Evolutionary conservation across 30 jellyfish, hydroid and myxozoan species (phyloP).

Genomic region (Turritopsis dohrnii): DNA sequence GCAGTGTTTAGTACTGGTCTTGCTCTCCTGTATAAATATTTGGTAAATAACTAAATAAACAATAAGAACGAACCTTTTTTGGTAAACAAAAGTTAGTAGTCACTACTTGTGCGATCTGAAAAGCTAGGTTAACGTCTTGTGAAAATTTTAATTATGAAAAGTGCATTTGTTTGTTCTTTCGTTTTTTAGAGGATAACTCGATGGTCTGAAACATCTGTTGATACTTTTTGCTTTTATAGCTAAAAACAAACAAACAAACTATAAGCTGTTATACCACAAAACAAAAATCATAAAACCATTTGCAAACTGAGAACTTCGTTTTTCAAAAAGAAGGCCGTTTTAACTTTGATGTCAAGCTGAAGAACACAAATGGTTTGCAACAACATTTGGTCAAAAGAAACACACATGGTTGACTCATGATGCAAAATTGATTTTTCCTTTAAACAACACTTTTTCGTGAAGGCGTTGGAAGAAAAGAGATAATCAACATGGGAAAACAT

Average conservation of each 20-base stretch:
- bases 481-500: slow-evolving; percentile 55
- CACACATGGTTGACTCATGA: background rate
- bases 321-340: background rate
- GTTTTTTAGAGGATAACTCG: too few species aligned
- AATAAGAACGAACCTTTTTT: too few species aligned
- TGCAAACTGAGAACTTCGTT: background rate
- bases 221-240: background rate
- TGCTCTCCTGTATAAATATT: too few species aligned
- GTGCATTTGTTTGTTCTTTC: too few species aligned
- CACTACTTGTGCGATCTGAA: too few species aligned
- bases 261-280: background rate
- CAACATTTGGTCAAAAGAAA: background rate
- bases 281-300: too few species aligned
- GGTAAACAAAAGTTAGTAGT: too few species aligned
- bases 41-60: too few species aligned
- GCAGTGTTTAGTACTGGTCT: too few species aligned
- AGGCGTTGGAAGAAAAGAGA: slow-evolving; percentile 14
- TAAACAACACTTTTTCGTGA: background rate
- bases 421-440: background rate
- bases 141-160: too few species aligned
- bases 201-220: background rate
- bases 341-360: background rate
- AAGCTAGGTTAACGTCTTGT: too few species aligned
- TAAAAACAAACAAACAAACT: background rate
- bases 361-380: background rate